phyloP scores from a whole-genome alignment of 23 tunicate species.

The Styela clava region DNA sequence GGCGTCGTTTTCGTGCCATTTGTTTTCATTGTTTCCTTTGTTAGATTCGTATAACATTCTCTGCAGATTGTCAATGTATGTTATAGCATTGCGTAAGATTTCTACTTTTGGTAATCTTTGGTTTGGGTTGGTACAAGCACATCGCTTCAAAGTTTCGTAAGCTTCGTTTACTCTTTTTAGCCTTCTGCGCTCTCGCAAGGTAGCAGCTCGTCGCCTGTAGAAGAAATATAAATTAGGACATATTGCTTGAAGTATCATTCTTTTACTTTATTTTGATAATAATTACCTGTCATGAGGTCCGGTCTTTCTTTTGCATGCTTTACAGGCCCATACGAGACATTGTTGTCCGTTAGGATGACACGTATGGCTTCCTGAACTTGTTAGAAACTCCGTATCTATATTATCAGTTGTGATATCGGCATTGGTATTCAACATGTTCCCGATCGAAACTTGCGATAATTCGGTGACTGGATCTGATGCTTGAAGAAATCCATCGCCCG shows the following conservation, averaged over 20 bases:
- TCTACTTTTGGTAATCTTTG: constrained; percentile 97
- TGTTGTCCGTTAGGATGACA: constrained; percentile 83
- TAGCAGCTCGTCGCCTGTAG: constrained; percentile 81
- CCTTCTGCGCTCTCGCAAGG: constrained; percentile 87
- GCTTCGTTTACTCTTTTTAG: constrained; percentile 97
- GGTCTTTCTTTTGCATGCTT: constrained; percentile 81
- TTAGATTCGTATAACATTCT: constrained; percentile 74
- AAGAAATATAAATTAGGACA: background rate
- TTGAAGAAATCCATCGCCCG: background rate
- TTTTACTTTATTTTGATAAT: too few relatives aligned
- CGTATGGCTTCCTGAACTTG: constrained; percentile 40
- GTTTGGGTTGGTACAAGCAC: constrained; percentile 89
- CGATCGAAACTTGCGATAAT: background rate
- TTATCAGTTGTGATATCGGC: background rate
- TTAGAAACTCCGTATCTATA: background rate
- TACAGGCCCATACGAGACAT: constrained; percentile 91
- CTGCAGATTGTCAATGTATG: constrained; percentile 85
- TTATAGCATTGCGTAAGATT: constrained; percentile 84
- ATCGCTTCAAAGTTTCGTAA: constrained; percentile 87
- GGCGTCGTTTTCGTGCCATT: background rate
- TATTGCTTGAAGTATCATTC: too few relatives aligned
- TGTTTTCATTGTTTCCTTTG: constrained; percentile 14
- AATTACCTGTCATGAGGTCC: constrained; percentile 75
- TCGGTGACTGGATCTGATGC: background rate
- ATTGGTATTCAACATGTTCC: background rate